Conservation (phyloP, 2,888 invertebrate species). For the Arctia plantaginis region DNA sequence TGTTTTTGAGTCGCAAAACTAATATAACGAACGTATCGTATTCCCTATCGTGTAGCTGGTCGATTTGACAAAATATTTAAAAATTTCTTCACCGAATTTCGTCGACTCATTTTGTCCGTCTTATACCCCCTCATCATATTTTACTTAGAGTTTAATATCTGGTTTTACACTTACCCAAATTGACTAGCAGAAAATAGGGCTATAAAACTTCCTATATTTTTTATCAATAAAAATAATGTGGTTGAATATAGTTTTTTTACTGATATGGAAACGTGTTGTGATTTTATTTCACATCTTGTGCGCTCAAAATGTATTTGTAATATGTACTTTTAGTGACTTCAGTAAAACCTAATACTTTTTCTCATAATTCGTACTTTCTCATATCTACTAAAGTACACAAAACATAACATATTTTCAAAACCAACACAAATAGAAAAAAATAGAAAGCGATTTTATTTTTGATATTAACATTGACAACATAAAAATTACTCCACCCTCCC, state of each 20-base stretch:
- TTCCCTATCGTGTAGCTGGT: not conserved
- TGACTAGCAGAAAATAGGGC: not conserved
- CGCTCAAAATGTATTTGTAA: no score
- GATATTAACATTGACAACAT: no score
- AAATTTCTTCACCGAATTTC: not conserved
- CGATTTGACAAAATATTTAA: not conserved
- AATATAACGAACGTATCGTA: not conserved
- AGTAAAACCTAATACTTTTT: no score
- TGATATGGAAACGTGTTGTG: no score
- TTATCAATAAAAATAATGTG: not conserved
- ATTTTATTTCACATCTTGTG: no score
- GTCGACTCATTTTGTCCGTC: not conserved
- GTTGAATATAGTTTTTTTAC: not conserved
- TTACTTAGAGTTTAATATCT: not conserved
- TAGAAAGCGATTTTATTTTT: no score
- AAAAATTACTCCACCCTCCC: no score
- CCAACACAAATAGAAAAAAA: no score
- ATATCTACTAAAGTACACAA: no score
- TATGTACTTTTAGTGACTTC: no score
- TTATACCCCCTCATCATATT: not conserved
- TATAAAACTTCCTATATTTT: constrained; percentile 7
- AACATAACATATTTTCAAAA: no score
- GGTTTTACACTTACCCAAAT: not conserved
- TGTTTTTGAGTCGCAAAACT: not conserved
- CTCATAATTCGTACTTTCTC: no score